phyloP scores from a whole-genome alignment of 2,888 invertebrate species.

The Lamellibrachia columna region DNA sequence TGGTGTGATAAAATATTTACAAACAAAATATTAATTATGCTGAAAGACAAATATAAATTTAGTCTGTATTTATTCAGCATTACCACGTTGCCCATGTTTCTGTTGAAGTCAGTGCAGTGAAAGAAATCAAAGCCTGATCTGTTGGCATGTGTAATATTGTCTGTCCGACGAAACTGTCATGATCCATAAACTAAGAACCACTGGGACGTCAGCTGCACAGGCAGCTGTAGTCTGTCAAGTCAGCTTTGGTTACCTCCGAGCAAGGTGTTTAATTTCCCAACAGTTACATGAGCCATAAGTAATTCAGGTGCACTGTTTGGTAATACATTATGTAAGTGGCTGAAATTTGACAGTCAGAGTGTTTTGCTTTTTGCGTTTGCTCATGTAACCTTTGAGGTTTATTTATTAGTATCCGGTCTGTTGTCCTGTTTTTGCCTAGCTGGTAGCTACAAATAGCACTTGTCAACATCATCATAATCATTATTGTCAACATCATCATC shows the following conservation, averaged over 20 bases:
- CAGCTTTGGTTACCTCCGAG: background rate
- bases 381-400: background rate
- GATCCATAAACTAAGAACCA: background rate
- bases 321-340: background rate
- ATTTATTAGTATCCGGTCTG: background rate
- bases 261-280: background rate
- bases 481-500: background rate
- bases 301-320: background rate
- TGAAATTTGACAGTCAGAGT: background rate
- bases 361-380: background rate
- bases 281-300: background rate
- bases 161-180: background rate
- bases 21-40: background rate
- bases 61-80: background rate
- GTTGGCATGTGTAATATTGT: background rate
- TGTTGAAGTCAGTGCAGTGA: background rate
- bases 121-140: background rate
- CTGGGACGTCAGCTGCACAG: background rate
- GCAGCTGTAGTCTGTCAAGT: background rate
- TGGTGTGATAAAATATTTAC: no score
- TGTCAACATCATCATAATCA: background rate
- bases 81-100: background rate
- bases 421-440: no score
- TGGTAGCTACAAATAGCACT: background rate
- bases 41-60: background rate